These are phyloP conservation scores for Clarias batrachus DNA, from an alignment of 2,113 vertebrate species.

Conservation along the genomic window DNA sequence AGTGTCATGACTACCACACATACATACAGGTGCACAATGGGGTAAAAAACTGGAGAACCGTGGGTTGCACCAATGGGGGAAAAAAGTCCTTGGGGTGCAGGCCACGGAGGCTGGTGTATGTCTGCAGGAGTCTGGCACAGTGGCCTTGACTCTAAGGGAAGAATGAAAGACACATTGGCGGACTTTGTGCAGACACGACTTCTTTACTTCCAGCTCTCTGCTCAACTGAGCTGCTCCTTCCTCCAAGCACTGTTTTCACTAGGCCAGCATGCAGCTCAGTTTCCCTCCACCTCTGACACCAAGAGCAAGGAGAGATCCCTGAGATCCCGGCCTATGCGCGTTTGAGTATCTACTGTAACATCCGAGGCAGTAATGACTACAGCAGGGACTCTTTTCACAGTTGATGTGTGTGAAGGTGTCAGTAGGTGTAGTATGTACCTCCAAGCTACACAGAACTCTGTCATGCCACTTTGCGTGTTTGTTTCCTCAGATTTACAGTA, in stretches of 20 bases:
- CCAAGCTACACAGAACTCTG: background rate
- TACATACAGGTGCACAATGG: background rate
- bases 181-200: background rate
- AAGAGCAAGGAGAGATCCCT: slow-evolving; percentile 33
- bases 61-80: slow-evolving; percentile 26
- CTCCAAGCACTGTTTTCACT: slow-evolving; percentile 31
- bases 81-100: slow-evolving; percentile 5
- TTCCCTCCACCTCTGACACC: slow-evolving; percentile 26
- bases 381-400: slow-evolving; percentile 23
- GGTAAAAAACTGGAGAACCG: background rate
- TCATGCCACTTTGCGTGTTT: background rate
- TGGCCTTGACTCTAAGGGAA: background rate
- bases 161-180: slow-evolving; percentile 49
- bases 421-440: background rate
- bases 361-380: slow-evolving; percentile 16
- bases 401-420: slow-evolving; percentile 14
- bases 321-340: slow-evolving; percentile 1
- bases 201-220: slow-evolving; percentile 43
- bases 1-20: background rate
- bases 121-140: slow-evolving; percentile 21
- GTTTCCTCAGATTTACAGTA: background rate
- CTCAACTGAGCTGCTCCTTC: slow-evolving; percentile 35
- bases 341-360: background rate
- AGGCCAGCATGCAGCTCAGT: slow-evolving; percentile 10
- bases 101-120: slow-evolving; percentile 30